A percentile compares a stretch with the other conserved stretches of the same genome.
Conservation (phyloP, 2,797 vertebrate species). For the Acanthis flammea region DNA sequence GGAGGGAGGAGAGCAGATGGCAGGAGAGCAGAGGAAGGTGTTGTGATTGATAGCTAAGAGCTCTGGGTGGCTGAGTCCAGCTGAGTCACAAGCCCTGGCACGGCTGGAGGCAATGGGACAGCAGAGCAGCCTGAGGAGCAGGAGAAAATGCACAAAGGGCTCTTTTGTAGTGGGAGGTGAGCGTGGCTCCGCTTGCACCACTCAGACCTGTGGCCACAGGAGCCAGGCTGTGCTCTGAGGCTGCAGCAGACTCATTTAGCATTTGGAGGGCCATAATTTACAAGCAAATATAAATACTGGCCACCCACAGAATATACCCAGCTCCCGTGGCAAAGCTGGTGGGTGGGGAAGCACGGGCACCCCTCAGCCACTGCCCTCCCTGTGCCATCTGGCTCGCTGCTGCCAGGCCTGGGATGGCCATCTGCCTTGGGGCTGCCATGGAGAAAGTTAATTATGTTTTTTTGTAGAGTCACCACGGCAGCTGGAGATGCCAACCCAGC, state of each 20-base stretch:
- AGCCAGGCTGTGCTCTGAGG: slow-evolving; percentile 30
- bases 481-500: not conserved
- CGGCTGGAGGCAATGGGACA: not conserved
- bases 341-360: not conserved
- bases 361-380: not conserved
- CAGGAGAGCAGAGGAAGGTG: not conserved
- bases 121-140: not conserved
- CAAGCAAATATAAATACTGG: slow-evolving; percentile 32
- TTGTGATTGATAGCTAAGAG: not conserved
- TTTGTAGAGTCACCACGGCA: not conserved
- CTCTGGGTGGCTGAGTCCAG: not conserved
- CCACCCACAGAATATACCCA: not conserved
- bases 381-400: not conserved
- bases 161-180: slow-evolving; percentile 11
- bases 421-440: slow-evolving; percentile 23
- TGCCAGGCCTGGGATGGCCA: not conserved
- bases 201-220: not conserved
- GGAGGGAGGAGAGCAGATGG: not conserved
- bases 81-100: not conserved
- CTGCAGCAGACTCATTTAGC: slow-evolving; percentile 30
- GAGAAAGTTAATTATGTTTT: slow-evolving; percentile 10
- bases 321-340: not conserved
- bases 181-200: not conserved
- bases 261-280: slow-evolving; percentile 24
- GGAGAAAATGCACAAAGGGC: slow-evolving; percentile 6